A percentile compares a stretch with the other conserved stretches of the same genome.
Evolutionary conservation across 64 coral and sea anemone species (phyloP).

Genomic region (Montipora capricornis): DNA sequence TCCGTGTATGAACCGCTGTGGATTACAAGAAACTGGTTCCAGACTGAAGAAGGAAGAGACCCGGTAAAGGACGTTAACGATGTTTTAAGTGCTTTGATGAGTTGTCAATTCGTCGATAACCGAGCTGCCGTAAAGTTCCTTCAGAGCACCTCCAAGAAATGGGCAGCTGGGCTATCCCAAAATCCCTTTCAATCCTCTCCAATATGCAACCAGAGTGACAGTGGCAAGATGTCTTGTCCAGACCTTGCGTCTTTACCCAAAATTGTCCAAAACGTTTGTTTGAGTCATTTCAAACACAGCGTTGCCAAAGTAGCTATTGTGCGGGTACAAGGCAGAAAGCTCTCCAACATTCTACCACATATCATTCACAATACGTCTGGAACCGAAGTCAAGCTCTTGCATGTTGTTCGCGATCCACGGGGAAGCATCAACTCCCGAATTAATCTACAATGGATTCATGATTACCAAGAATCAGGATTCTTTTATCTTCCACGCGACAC

Average conservation of each 20-base stretch:
- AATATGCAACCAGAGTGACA: constrained; percentile 49
- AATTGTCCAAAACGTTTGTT: constrained; percentile 39
- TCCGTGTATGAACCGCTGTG: constrained; percentile 74
- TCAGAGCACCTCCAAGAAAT: not conserved
- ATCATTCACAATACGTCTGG: constrained; percentile 50
- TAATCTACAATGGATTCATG: constrained; percentile 23
- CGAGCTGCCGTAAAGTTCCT: constrained; percentile 52
- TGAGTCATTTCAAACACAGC: constrained; percentile 43
- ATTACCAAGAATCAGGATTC: constrained; percentile 22
- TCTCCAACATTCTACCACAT: constrained; percentile 49
- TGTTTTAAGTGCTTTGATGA: constrained; percentile 22
- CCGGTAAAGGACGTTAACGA: not conserved
- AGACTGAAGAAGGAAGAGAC: constrained; percentile 7
- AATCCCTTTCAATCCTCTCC: constrained; percentile 56
- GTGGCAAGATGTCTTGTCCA: not conserved
- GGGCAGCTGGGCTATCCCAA: constrained; percentile 41
- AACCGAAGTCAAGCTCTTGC: constrained; percentile 60
- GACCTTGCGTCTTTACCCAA: not conserved
- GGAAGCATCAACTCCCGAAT: constrained; percentile 69
- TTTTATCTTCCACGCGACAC: not conserved
- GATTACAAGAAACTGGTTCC: constrained; percentile 52
- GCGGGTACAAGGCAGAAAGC: constrained; percentile 50
- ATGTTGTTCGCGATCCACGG: constrained; percentile 75
- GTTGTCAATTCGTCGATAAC: constrained; percentile 46
- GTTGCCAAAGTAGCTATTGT: constrained; percentile 61